These are phyloP conservation scores for Battus philenor DNA, from an alignment of 1,140 invertebrate species.

Conservation along the genomic window DNA sequence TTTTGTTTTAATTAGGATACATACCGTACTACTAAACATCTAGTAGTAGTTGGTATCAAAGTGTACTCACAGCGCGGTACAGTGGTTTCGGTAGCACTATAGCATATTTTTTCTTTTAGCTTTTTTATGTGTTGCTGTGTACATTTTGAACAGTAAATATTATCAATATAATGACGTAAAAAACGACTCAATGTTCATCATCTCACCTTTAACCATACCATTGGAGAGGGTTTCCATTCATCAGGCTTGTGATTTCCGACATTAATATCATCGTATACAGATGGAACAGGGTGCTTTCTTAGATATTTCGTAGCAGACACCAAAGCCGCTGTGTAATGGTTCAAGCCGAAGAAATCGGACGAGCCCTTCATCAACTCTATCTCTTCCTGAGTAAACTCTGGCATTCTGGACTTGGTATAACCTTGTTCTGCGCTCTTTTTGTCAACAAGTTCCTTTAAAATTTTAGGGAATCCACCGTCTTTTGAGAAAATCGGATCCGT, in stretches of 20 bases:
- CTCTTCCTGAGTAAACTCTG: slow-evolving; percentile 71
- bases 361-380: slow-evolving; percentile 75
- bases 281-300: slow-evolving; percentile 22
- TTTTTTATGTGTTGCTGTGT: too few relatives aligned
- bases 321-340: slow-evolving; percentile 75
- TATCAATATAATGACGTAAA: too few relatives aligned
- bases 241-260: slow-evolving; percentile 17
- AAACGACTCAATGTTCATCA: too few relatives aligned
- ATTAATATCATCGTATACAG: slow-evolving; percentile 30
- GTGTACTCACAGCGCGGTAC: too few relatives aligned
- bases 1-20: too few relatives aligned
- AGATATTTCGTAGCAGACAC: slow-evolving; percentile 30
- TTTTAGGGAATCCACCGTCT: slow-evolving; percentile 78
- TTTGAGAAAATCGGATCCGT: slow-evolving; percentile 77
- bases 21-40: too few relatives aligned
- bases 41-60: too few relatives aligned
- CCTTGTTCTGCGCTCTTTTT: slow-evolving; percentile 73
- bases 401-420: slow-evolving; percentile 68
- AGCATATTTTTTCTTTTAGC: too few relatives aligned
- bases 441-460: slow-evolving; percentile 74
- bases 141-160: too few relatives aligned
- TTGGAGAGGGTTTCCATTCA: slow-evolving; percentile 30
- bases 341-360: slow-evolving; percentile 80
- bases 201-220: slow-evolving; percentile 34
- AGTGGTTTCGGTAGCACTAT: too few relatives aligned